phyloP scores from a whole-genome alignment of 1,140 invertebrate genomes.

The Teleopsis dalmanni region DNA sequence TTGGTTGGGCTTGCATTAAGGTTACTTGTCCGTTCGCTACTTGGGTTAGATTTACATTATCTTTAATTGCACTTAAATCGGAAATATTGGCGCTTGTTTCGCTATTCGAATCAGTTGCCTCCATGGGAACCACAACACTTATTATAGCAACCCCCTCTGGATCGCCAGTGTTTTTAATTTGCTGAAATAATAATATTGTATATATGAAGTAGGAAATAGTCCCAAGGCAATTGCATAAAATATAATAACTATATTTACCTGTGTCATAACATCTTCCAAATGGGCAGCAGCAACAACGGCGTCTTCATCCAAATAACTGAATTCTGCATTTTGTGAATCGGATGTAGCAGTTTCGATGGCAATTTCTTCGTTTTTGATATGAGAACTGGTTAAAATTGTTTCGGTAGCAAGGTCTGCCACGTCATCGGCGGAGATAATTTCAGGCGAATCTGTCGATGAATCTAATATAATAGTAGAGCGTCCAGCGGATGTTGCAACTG shows the following conservation, averaged over 20 bases:
- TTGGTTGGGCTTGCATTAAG: slow-evolving; percentile 27
- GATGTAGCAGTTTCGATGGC: background rate
- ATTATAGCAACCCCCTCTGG: slow-evolving; percentile 27
- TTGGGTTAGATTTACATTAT: slow-evolving; percentile 28
- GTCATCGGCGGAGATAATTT: slow-evolving; percentile 11
- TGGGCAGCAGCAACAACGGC: slow-evolving; percentile 31
- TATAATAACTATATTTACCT: slow-evolving; percentile 16
- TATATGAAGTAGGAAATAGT: no score
- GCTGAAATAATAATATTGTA: no score
- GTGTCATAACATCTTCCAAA: slow-evolving; percentile 38
- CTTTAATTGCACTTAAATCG: slow-evolving; percentile 28
- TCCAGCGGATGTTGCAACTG: slow-evolving; percentile 8
- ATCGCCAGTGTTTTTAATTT: background rate
- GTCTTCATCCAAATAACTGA: slow-evolving; percentile 12
- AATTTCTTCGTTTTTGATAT: slow-evolving; percentile 7
- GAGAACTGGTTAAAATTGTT: background rate
- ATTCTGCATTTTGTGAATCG: background rate
- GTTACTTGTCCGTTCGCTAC: slow-evolving; percentile 37
- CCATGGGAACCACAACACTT: slow-evolving; percentile 38
- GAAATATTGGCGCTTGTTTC: slow-evolving; percentile 24
- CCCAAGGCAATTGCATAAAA: no score
- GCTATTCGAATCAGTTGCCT: slow-evolving; percentile 35
- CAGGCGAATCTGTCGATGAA: background rate
- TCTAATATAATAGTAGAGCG: background rate
- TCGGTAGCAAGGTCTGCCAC: slow-evolving; percentile 12